Conservation (phyloP, 1,140 invertebrate species). For the Zaprionus capensis region DNA sequence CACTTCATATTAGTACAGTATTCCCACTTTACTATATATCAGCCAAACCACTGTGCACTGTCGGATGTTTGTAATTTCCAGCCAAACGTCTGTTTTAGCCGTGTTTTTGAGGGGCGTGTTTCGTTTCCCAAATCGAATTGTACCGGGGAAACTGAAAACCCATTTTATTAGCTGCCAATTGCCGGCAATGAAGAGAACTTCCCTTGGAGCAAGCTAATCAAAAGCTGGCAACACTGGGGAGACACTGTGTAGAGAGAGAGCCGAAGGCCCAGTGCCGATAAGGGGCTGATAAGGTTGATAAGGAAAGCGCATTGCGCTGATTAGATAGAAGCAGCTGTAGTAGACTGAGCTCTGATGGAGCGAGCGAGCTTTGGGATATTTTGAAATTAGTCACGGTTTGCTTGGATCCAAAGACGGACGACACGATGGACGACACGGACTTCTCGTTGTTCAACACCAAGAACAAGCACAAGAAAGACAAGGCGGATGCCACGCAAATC, state of each 20-base stretch:
- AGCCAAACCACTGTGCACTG: neutral
- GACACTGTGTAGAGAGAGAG: neutral
- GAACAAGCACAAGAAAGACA: constrained; percentile 77
- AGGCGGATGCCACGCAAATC: constrained; percentile 71
- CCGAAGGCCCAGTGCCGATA: constrained; percentile 23
- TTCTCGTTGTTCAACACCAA: constrained; percentile 70
- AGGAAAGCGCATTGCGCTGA: constrained; percentile 31
- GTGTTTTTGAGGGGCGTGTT: constrained; percentile 48
- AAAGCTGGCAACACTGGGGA: constrained; percentile 10
- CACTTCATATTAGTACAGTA: neutral
- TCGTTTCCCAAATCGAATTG: constrained; percentile 69
- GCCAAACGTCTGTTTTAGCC: neutral
- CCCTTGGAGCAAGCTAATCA: constrained; percentile 71
- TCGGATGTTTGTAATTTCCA: constrained; percentile 79
- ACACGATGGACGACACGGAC: constrained; percentile 72
- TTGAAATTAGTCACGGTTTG: constrained; percentile 59
- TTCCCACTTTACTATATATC: neutral
- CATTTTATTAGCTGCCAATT: constrained; percentile 68
- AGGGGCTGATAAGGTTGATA: constrained; percentile 16
- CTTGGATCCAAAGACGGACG: constrained; percentile 23
- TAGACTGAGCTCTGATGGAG: neutral
- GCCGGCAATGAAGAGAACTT: constrained; percentile 61
- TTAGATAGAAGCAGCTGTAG: constrained; percentile 46
- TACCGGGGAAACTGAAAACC: constrained; percentile 55
- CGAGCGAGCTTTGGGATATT: constrained; percentile 46